phyloP scores from a whole-genome alignment of 2,113 vertebrate genomes.

The Chionodraco myersi region DNA sequence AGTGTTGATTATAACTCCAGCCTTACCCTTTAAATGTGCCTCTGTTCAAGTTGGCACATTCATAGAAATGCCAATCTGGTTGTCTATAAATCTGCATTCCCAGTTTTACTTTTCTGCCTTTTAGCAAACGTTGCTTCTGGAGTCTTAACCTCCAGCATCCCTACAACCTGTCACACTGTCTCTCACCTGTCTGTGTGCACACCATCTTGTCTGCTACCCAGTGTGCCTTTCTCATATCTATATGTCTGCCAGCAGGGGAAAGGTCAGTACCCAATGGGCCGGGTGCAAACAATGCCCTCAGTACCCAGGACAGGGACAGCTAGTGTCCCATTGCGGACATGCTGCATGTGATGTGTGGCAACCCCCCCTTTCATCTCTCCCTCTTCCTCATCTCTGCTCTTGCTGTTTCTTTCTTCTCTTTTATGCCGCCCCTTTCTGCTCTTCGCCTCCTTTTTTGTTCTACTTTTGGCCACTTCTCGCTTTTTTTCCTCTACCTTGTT shows the following conservation, averaged over 20 bases:
- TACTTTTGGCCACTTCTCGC: conserved; percentile 42
- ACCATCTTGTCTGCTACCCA: conserved; percentile 56
- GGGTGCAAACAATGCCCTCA: conserved; percentile 67
- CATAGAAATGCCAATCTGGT: not conserved
- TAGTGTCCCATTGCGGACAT: conserved; percentile 52
- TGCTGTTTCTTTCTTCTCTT: conserved; percentile 26
- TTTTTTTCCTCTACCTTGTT: conserved; percentile 40
- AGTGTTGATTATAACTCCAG: not conserved
- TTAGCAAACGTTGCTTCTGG: not conserved
- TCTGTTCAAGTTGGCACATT: not conserved
- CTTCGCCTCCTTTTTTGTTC: conserved; percentile 24
- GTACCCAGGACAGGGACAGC: conserved; percentile 61
- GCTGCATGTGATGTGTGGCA: conserved; percentile 45
- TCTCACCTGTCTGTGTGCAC: conserved; percentile 50
- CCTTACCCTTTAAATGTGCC: not conserved
- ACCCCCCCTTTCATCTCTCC: conserved; percentile 17
- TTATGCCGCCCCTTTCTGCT: conserved; percentile 8
- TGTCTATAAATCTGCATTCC: not conserved
- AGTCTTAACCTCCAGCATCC: conserved; percentile 10
- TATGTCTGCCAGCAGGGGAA: conserved; percentile 68
- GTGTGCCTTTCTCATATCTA: conserved; percentile 55
- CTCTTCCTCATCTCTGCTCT: conserved; percentile 23
- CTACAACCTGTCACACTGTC: conserved; percentile 19
- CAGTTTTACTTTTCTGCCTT: not conserved
- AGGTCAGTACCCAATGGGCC: conserved; percentile 71